These are phyloP conservation scores for Asarcornis scutulata DNA, from an alignment of 2,113 vertebrate species.

Conservation along the genomic window DNA sequence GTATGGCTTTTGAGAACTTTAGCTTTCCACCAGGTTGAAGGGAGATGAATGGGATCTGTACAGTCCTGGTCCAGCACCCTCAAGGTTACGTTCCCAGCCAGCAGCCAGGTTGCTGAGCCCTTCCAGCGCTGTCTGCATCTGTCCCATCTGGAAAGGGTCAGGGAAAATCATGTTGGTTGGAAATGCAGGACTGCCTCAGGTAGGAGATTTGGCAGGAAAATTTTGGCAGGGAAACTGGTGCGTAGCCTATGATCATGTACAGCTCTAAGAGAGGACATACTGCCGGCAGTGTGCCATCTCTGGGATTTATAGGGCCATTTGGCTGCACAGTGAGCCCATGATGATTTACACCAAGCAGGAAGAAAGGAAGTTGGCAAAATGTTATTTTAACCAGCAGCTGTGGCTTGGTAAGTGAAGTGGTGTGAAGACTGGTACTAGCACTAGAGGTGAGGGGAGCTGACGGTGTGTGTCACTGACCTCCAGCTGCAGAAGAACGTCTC, in stretches of 20 bases:
- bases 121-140: background rate
- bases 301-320: background rate
- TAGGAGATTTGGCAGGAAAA: background rate
- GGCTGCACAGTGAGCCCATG: background rate
- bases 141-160: background rate
- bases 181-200: background rate
- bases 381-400: fast-evolving
- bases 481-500: background rate
- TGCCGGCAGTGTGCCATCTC: background rate
- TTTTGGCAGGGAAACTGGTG: background rate
- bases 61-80: background rate
- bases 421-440: background rate
- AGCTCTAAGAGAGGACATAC: background rate
- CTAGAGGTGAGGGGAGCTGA: background rate
- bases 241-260: background rate
- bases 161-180: background rate
- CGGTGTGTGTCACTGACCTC: background rate
- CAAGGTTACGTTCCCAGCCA: background rate
- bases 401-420: background rate
- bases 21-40: background rate
- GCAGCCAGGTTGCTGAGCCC: background rate
- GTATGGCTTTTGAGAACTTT: background rate
- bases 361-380: background rate
- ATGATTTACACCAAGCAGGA: background rate
- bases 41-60: slow-evolving; percentile 25